Base-by-base conservation (phyloP, 2,797 vertebrate species). In the Bovichtus diacanthus region DNA sequence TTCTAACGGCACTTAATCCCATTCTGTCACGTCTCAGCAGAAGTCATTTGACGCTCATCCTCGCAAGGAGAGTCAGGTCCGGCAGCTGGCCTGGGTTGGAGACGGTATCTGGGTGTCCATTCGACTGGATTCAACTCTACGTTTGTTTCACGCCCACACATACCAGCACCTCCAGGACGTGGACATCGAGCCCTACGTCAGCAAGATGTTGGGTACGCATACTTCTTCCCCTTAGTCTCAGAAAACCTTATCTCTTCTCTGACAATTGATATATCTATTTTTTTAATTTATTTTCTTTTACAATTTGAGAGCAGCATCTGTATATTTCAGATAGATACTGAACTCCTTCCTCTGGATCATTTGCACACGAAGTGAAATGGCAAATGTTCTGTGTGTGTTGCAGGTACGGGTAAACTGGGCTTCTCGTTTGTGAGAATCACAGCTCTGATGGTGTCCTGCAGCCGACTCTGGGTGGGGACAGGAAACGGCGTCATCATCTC, bases 21-120 rank as follows among this genome's bases (percentile, higher is more conserved):
- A 6, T 9, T 49, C n/a, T 66, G 5, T 75, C 25, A 0, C 3
- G 2, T n/a, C 16, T 8, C 51, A 74, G 72, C 92, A 99, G 98
- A 99, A 97, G 76, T 98, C 97, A 0, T 99, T 99, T 9, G 98
- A 99, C 0, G 98, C 98, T 41, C 98, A 99, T 83, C 98, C 98
- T 5, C 95, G 98, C n/a, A 96, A 96, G 68, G 98, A 99, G 94
- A 99, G 98, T 84, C 98, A 99, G 82, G 97, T 99, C 50, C 95
- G 98, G 43, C 98, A 99, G 93, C 94, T 99, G 91, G 98, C 98
- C 0, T 99, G 98, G 98, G 96, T 98, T 0, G 98, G 98, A 1
- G 98, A 99, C 1, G 98, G 98, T 0, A 98, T 99, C 19, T 99
- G 98, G 98, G 97, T 99, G 72, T 99, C 98, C 11, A 99, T 99